Base-by-base conservation (phyloP, 2,113 vertebrate genomes). In the Strigops habroptila region DNA sequence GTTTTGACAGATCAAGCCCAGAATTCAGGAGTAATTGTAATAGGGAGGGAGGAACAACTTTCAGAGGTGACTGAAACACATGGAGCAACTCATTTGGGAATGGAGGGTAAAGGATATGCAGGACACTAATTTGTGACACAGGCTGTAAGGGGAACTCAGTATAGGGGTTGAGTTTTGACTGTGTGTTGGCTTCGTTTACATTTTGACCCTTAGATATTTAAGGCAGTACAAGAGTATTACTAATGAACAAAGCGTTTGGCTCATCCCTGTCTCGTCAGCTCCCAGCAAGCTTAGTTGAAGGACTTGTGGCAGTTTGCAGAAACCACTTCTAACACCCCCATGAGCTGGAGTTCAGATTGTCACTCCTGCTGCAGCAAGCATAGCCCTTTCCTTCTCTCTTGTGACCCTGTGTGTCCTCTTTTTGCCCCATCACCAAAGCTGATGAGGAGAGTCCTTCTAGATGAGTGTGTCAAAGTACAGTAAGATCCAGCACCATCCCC, bases 21-120 rank as follows among this genome's bases (percentile, higher is more conserved):
- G 60, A 92, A 83, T 30, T 86, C 17, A 57, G n/a, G 13, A 75
- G 9, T 27, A 63, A 3, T 39, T 48, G 9, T 55, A 82, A 16
- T 9, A 89, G 31, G 12, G 75, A 25, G 18, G 31, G 7, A 77
- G 24, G 43, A 86, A 85, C 19, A 46, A 27, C 5, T 2, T 65
- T 17, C 2, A 1, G 8, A 70, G 43, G 14, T 18, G 49, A 63
- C 31, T 0, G 0, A 74, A 31, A 37, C 21, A 85, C 82, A 93
- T 0, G 0, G 43, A 86, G 16, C 17, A 39, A 43, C 39, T 18
- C 10, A 33, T 67, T 12, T 71, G 39, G 16, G 35, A 57, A 13
- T 14, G 14, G 69, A 71, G 63, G 39, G 35, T 60, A n/a, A 82
- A 64, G 15, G 22, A 57, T 21, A 14, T 37, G 64, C 21, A n/a